These are phyloP conservation scores for Cricetomys ansorgei DNA, from an alignment of 2,113 vertebrate genomes.

Conservation along the genomic window DNA sequence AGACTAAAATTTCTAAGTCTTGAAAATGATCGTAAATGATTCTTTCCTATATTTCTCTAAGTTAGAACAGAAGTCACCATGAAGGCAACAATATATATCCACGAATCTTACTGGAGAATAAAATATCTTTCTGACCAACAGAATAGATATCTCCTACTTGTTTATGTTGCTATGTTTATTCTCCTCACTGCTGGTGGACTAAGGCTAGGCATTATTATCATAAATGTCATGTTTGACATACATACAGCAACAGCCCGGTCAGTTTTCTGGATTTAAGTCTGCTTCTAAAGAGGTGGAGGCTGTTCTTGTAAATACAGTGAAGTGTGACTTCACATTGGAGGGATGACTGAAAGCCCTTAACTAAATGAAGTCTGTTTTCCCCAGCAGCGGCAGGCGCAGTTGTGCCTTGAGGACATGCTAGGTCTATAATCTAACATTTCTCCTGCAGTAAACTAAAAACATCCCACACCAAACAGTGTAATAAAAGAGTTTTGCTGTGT, in stretches of 20 bases:
- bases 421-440: slow-evolving; percentile 47
- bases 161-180: slow-evolving; percentile 7
- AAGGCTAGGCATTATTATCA: neutral
- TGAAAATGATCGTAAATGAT: neutral
- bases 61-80: neutral
- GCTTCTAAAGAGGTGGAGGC: neutral
- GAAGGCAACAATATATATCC: neutral
- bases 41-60: slow-evolving; percentile 7
- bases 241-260: neutral
- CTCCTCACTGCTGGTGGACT: neutral
- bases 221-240: neutral
- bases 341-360: slow-evolving; percentile 11
- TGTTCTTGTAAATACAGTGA: neutral
- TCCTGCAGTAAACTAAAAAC: slow-evolving; percentile 58
- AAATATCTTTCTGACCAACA: neutral
- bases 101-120: neutral
- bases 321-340: neutral
- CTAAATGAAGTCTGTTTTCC: slow-evolving; percentile 4
- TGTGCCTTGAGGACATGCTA: slow-evolving; percentile 4
- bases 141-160: slow-evolving; percentile 9
- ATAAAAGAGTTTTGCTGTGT: slow-evolving; percentile 48
- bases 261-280: neutral
- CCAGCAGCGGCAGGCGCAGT: neutral
- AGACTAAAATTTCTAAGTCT: accelerated
- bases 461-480: slow-evolving; percentile 5